Evolutionary conservation across 2,113 vertebrate species (phyloP).

Genomic region (Fukomys damarensis): DNA sequence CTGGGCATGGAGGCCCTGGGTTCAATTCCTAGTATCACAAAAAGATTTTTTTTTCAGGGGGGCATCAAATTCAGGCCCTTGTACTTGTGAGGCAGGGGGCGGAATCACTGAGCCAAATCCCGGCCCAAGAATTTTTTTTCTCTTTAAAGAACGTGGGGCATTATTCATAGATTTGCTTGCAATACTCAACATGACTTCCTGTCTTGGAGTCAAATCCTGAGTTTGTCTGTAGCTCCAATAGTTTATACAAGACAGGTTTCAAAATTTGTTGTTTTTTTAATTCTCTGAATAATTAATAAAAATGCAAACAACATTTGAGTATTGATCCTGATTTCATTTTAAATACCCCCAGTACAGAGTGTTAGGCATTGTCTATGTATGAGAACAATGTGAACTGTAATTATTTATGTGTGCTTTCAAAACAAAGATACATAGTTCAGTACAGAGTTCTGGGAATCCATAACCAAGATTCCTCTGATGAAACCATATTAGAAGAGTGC

Average conservation of each 20-base stretch:
- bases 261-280: not conserved
- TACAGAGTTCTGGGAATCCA: not conserved
- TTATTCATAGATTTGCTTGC: not conserved
- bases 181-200: not conserved
- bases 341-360: not conserved
- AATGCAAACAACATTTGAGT: not conserved
- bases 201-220: not conserved
- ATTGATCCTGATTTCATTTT: conserved; percentile 30
- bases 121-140: not conserved
- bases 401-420: not conserved
- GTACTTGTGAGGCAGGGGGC: no score
- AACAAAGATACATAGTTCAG: not conserved
- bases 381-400: not conserved
- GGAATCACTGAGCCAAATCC: no score
- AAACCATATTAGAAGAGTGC: not conserved
- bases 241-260: not conserved
- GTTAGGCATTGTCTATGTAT: not conserved
- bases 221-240: not conserved
- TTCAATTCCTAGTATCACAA: not conserved
- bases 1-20: not conserved
- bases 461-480: not conserved
- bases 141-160: no score
- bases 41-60: no score
- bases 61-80: no score
- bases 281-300: not conserved